These are phyloP conservation scores for Venturia canescens DNA, from an alignment of 1,140 invertebrate genomes.

Conservation along the genomic window DNA sequence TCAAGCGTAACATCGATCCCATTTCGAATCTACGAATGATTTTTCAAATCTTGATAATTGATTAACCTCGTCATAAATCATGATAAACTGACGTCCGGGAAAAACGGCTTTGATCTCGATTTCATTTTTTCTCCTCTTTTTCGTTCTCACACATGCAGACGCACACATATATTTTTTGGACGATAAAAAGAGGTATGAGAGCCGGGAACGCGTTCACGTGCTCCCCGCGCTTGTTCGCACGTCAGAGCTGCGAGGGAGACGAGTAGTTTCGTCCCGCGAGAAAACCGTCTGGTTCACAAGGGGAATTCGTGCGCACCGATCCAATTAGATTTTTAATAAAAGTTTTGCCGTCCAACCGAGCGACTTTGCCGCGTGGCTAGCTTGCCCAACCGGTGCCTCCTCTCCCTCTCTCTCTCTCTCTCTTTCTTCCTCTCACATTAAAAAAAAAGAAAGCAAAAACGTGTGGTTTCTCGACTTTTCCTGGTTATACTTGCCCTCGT, in stretches of 20 bases:
- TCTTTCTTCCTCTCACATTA: not conserved
- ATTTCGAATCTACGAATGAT: too few relatives aligned
- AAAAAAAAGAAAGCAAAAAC: slow-evolving; percentile 24
- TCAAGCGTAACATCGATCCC: too few relatives aligned
- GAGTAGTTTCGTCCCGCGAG: slow-evolving; percentile 41
- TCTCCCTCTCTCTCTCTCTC: slow-evolving; percentile 29
- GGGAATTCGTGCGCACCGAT: slow-evolving; percentile 52
- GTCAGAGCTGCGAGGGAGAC: slow-evolving; percentile 14
- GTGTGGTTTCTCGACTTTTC: slow-evolving; percentile 44
- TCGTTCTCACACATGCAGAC: not conserved
- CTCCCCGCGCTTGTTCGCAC: slow-evolving; percentile 23
- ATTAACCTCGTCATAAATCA: too few relatives aligned
- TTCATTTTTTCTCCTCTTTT: not conserved
- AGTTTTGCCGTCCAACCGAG: slow-evolving; percentile 61
- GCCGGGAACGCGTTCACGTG: slow-evolving; percentile 14
- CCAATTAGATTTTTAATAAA: slow-evolving; percentile 69
- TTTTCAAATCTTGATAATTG: too few relatives aligned
- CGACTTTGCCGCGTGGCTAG: slow-evolving; percentile 17
- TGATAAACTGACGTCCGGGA: not conserved
- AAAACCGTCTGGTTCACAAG: slow-evolving; percentile 35
- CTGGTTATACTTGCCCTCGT: slow-evolving; percentile 26
- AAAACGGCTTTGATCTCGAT: not conserved
- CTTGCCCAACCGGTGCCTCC: slow-evolving; percentile 8
- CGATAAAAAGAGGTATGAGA: slow-evolving; percentile 15
- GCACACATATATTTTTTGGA: not conserved